These are phyloP conservation scores for Salvelinus namaycush DNA, from an alignment of 2,113 vertebrate genomes.

Conservation along the genomic window DNA sequence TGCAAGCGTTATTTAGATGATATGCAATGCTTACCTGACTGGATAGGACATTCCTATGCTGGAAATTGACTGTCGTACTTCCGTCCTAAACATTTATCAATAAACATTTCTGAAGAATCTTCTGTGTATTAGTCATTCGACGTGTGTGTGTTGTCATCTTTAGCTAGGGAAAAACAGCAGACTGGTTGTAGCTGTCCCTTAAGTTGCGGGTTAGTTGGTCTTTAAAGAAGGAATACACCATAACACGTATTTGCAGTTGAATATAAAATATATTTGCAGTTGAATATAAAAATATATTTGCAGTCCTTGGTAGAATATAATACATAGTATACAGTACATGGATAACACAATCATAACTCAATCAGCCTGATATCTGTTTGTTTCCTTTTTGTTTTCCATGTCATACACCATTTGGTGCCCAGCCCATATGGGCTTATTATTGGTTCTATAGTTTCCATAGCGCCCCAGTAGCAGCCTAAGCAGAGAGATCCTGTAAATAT, in stretches of 20 bases:
- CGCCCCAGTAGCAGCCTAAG: too few species aligned
- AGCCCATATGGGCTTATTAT: too few species aligned
- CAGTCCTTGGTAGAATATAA: neutral
- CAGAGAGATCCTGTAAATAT: too few species aligned
- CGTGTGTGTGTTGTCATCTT: neutral
- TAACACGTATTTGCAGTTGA: neutral
- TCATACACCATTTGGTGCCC: too few species aligned
- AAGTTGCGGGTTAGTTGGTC: neutral
- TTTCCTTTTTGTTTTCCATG: too few species aligned
- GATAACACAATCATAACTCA: too few species aligned
- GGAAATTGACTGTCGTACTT: neutral
- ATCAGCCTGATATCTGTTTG: too few species aligned
- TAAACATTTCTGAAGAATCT: neutral
- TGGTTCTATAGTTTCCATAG: too few species aligned
- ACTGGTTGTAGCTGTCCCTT: neutral
- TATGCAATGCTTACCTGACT: neutral
- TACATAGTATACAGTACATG: too few species aligned
- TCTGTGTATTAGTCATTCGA: neutral
- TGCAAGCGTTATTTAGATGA: neutral
- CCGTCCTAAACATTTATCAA: neutral
- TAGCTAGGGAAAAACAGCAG: neutral
- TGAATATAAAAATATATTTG: neutral
- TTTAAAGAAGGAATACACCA: neutral
- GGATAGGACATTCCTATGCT: neutral
- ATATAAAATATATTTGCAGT: neutral